Evolutionary conservation across 2,113 vertebrate genomes (phyloP).

Genomic region (Cyanocitta stelleri): DNA sequence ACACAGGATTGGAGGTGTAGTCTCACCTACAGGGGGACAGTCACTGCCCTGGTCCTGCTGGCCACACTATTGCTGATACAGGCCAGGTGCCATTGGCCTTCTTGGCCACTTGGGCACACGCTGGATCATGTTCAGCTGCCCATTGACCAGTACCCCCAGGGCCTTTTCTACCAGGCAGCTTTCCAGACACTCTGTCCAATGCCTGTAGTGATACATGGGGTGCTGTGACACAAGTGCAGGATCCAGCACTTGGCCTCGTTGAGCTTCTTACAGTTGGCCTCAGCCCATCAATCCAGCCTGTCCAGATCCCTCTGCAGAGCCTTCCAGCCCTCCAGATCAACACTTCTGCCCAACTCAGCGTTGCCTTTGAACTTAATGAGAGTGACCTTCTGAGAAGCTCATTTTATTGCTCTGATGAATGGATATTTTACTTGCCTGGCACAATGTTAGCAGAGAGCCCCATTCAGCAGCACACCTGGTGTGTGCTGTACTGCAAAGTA

Average conservation of each 20-base stretch:
- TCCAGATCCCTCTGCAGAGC: not conserved
- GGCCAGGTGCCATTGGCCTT: not conserved
- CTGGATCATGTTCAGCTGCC: not conserved
- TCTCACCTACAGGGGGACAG: accelerated
- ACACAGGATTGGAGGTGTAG: accelerated
- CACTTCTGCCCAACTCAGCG: not conserved
- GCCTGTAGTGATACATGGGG: not conserved
- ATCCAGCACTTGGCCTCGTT: not conserved
- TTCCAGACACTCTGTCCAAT: not conserved
- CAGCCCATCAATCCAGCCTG: not conserved
- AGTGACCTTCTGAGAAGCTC: not conserved
- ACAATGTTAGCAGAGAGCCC: not conserved
- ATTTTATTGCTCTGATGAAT: not conserved
- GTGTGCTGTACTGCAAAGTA: not conserved
- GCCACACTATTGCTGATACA: accelerated
- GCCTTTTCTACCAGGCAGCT: not conserved
- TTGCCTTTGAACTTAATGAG: not conserved
- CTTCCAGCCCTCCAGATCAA: not conserved
- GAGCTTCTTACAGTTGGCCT: not conserved
- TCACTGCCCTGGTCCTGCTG: not conserved
- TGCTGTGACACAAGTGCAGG: too few relatives aligned
- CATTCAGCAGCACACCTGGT: not conserved
- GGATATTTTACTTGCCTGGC: not conserved
- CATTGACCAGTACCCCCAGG: too few relatives aligned
- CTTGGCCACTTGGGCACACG: accelerated